phyloP scores from a whole-genome alignment of 2,888 invertebrate genomes.

The Metallyticus violacea region DNA sequence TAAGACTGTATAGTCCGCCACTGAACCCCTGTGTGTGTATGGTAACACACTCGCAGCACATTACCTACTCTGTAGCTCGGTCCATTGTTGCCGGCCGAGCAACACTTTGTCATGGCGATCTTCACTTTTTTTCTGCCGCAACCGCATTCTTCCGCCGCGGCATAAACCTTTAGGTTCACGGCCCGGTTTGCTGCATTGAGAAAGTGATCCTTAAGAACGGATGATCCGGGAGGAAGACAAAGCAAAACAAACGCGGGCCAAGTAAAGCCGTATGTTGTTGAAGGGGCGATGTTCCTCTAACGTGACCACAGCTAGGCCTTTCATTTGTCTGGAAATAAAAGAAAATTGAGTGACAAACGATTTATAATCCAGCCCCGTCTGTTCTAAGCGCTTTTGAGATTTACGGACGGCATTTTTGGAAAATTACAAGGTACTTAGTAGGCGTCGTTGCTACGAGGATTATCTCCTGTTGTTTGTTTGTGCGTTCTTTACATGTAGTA shows the following conservation, averaged over 20 bases:
- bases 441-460: not conserved
- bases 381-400: not conserved
- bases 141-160: not conserved
- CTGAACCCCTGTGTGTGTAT: not conserved
- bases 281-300: not conserved
- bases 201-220: not conserved
- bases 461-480: not conserved
- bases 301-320: not conserved
- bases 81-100: not conserved
- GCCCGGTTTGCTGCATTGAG: not conserved
- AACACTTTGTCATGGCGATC: not conserved
- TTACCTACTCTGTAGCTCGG: not conserved
- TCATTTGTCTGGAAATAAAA: not conserved
- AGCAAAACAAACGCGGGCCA: not conserved
- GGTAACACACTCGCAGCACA: not conserved
- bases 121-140: not conserved
- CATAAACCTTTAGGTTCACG: not conserved
- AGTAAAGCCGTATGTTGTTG: not conserved
- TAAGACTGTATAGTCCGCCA: too few relatives aligned
- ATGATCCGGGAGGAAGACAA: not conserved
- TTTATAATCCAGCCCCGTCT: not conserved
- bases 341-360: not conserved
- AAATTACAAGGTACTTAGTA: not conserved
- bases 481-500: too few relatives aligned
- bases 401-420: not conserved